These are phyloP conservation scores for Clostera curtula DNA, from an alignment of 2,888 invertebrate species.

Conservation along the genomic window DNA sequence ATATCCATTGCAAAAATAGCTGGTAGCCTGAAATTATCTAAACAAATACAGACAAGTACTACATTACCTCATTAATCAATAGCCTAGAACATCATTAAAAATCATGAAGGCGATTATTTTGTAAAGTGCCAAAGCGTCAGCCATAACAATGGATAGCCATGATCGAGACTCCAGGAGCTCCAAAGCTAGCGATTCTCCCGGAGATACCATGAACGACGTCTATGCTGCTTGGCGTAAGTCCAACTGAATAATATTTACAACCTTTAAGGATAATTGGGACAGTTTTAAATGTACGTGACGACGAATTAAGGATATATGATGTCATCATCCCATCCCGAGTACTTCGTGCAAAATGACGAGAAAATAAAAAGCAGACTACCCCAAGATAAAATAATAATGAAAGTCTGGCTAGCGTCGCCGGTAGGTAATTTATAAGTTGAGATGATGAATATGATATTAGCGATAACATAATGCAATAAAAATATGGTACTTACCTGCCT, in stretches of 20 bases:
- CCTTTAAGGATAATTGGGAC: too few relatives aligned
- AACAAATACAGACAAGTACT: constrained; percentile 9
- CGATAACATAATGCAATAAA: too few relatives aligned
- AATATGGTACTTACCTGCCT: too few relatives aligned
- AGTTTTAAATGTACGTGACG: neutral
- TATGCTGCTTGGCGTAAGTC: constrained; percentile 80
- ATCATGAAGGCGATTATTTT: constrained; percentile 10
- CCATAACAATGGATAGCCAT: constrained; percentile 42
- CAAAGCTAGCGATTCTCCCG: constrained; percentile 63
- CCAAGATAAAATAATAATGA: too few relatives aligned
- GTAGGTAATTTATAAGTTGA: too few relatives aligned
- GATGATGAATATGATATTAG: too few relatives aligned
- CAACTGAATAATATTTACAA: too few relatives aligned
- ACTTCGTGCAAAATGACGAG: too few relatives aligned
- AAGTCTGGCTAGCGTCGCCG: too few relatives aligned
- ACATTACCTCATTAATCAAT: neutral
- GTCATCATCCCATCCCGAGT: too few relatives aligned
- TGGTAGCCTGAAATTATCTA: constrained; percentile 4
- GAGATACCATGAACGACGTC: constrained; percentile 78
- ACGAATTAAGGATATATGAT: too few relatives aligned
- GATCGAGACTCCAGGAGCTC: constrained; percentile 55
- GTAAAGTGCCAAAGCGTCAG: constrained; percentile 19
- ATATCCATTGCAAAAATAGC: neutral
- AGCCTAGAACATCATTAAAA: neutral
- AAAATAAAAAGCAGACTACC: too few relatives aligned